phyloP scores from a whole-genome alignment of 2,113 vertebrate species.

The Pao palembangensis region DNA sequence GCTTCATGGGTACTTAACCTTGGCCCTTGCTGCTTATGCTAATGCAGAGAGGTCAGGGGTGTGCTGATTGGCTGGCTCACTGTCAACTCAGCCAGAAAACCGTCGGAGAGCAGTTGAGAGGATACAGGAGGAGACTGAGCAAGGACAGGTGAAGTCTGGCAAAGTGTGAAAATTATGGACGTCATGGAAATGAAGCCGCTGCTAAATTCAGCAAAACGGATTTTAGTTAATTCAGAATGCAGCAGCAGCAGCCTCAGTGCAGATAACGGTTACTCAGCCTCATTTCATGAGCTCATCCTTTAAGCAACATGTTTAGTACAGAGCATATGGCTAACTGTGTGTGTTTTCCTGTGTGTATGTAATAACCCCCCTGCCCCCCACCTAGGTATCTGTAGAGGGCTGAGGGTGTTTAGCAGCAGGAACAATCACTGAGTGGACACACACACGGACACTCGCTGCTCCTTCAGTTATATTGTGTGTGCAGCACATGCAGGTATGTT shows the following conservation, averaged over 20 bases:
- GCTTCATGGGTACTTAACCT: constrained; percentile 74
- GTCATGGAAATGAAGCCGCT: background rate
- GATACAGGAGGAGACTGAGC: constrained; percentile 33
- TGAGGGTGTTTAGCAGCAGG: constrained; percentile 54
- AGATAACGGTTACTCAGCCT: constrained; percentile 1
- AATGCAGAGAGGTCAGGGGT: constrained; percentile 66
- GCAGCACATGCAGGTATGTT: background rate
- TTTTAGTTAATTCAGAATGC: too few species aligned
- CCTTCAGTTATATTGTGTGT: background rate
- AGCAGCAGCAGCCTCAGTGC: too few species aligned
- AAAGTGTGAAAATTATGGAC: background rate
- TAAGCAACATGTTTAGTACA: constrained; percentile 43
- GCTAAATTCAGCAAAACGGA: too few species aligned
- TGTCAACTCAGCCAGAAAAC: constrained; percentile 68
- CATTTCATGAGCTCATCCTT: constrained; percentile 56
- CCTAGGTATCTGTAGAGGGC: constrained; percentile 34
- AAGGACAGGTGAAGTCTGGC: constrained; percentile 35
- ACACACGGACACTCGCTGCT: constrained; percentile 2
- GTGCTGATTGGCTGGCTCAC: constrained; percentile 62
- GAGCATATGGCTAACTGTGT: constrained; percentile 55
- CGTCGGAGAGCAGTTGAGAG: constrained; percentile 51
- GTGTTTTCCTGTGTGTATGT: constrained; percentile 40
- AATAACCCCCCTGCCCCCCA: constrained; percentile 50
- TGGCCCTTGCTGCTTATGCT: constrained; percentile 67
- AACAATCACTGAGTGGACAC: constrained; percentile 50